Percentiles rank a stretch among this genome's conserved stretches.
Evolutionary conservation across 2,888 invertebrate genomes (phyloP).

Genomic region (Polydrusus pterygomalis): DNA sequence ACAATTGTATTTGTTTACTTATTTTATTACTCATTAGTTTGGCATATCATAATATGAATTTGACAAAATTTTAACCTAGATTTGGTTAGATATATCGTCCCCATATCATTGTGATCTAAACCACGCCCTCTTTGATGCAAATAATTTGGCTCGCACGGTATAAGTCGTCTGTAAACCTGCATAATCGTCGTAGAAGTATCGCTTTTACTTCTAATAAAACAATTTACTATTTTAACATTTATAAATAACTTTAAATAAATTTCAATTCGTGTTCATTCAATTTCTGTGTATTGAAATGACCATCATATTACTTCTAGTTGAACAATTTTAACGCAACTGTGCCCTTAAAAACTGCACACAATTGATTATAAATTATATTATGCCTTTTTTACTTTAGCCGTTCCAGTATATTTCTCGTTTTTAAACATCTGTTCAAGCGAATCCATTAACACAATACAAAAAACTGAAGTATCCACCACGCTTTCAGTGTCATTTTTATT

Average conservation of each 20-base stretch:
- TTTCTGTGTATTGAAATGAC: conserved; percentile 48
- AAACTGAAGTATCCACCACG: conserved; percentile 40
- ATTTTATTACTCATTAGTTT: too few relatives aligned
- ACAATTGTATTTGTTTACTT: too few relatives aligned
- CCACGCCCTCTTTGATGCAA: too few relatives aligned
- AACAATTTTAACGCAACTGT: conserved; percentile 60
- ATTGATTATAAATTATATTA: conserved; percentile 58
- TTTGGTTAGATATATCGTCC: too few relatives aligned
- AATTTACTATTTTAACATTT: neutral
- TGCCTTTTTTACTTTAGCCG: conserved; percentile 3
- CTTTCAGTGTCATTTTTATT: conserved; percentile 44
- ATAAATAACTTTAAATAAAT: conserved; percentile 23
- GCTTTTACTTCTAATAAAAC: too few relatives aligned
- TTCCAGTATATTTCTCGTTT: conserved; percentile 26
- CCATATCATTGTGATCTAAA: too few relatives aligned
- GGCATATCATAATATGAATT: too few relatives aligned
- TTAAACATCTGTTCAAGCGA: conserved; percentile 27
- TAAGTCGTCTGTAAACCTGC: too few relatives aligned
- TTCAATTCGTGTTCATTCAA: conserved; percentile 29
- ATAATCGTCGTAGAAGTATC: too few relatives aligned
- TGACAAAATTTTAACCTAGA: too few relatives aligned
- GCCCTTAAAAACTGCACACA: conserved; percentile 58
- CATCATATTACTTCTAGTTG: conserved; percentile 58
- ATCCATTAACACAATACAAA: conserved; percentile 32
- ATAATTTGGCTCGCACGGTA: too few relatives aligned